phyloP scores from a whole-genome alignment of 2,888 invertebrate genomes.

The Agriotes lineatus region DNA sequence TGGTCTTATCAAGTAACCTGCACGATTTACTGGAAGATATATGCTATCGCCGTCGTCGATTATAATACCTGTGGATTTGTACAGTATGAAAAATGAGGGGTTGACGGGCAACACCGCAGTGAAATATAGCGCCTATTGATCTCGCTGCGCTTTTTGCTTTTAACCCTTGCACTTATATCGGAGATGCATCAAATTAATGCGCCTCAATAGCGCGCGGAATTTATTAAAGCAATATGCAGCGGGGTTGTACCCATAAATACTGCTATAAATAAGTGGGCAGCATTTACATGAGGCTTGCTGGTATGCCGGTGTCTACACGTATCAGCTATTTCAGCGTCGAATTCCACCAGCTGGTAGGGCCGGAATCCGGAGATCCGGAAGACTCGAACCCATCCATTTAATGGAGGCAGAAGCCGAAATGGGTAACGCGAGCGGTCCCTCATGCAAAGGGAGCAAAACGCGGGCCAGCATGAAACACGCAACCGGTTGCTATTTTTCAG shows the following conservation, averaged over 20 bases:
- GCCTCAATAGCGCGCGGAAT: background rate
- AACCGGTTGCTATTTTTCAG: slow-evolving; percentile 47
- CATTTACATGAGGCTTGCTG: slow-evolving; percentile 1
- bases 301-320: background rate
- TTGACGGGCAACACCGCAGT: slow-evolving; percentile 2
- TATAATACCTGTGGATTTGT: slow-evolving; percentile 10
- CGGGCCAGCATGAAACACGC: slow-evolving; percentile 18
- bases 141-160: slow-evolving; percentile 5
- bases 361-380: background rate
- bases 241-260: slow-evolving; percentile 18
- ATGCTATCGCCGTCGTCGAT: background rate
- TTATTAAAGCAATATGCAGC: slow-evolving; percentile 17
- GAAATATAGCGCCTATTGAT: slow-evolving; percentile 3
- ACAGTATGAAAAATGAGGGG: slow-evolving; percentile 11
- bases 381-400: background rate
- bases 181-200: slow-evolving; percentile 13
- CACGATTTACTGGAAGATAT: background rate
- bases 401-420: slow-evolving; percentile 22
- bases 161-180: background rate
- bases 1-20: background rate
- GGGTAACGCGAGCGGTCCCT: background rate
- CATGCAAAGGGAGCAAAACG: slow-evolving; percentile 3
- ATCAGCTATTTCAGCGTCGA: background rate
- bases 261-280: slow-evolving; percentile 2
- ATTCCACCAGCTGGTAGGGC: background rate